phyloP scores from a whole-genome alignment of 2,113 vertebrate species.

The Numenius arquata region DNA sequence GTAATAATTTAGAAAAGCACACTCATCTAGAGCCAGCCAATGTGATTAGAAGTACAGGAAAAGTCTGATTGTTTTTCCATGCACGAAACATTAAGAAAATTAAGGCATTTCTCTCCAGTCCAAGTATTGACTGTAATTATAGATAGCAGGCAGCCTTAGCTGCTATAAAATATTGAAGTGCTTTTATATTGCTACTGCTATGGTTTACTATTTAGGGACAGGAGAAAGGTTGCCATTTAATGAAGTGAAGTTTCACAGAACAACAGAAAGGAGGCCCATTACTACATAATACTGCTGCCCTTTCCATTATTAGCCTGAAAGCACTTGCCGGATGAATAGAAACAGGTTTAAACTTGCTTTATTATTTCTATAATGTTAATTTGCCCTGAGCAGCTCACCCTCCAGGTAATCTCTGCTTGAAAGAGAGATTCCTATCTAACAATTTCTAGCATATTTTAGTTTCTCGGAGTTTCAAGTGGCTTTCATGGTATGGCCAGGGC shows the following conservation, averaged over 20 bases:
- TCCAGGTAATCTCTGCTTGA: neutral
- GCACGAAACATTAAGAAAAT: constrained; percentile 74
- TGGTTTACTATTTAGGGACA: constrained; percentile 60
- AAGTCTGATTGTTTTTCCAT: constrained; percentile 71
- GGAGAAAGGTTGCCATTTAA: constrained; percentile 49
- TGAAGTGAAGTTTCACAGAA: constrained; percentile 54
- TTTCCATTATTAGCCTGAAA: constrained; percentile 57
- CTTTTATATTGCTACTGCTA: constrained; percentile 41
- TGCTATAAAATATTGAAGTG: constrained; percentile 58
- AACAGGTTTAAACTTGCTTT: constrained; percentile 33
- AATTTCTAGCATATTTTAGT: neutral
- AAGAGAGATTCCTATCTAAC: neutral
- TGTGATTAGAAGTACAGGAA: constrained; percentile 67
- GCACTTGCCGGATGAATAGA: constrained; percentile 12
- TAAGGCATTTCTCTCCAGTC: constrained; percentile 58
- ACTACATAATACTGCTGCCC: neutral
- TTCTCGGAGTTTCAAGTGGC: neutral
- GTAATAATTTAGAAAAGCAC: constrained; percentile 69
- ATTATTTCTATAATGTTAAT: constrained; percentile 23
- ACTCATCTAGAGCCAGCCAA: constrained; percentile 37
- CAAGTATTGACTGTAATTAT: constrained; percentile 72
- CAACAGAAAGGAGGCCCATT: constrained; percentile 19
- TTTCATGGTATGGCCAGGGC: neutral
- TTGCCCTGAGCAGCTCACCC: constrained; percentile 12
- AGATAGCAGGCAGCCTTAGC: constrained; percentile 55